phyloP scores from a whole-genome alignment of 2,113 vertebrate species.

The Sinocyclocheilus anshuiensis region DNA sequence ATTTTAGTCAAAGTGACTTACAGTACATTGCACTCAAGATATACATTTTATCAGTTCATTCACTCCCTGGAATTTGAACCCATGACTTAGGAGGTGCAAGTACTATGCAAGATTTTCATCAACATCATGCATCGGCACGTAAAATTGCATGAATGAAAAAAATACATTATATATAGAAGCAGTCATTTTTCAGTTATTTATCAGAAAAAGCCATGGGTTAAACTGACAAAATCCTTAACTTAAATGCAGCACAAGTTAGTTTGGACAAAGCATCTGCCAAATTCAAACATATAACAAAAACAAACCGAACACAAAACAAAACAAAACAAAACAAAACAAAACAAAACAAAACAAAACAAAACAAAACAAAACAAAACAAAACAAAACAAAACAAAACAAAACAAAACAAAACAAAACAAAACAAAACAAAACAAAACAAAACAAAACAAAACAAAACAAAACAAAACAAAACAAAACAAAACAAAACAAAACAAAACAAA shows the following conservation, averaged over 20 bases:
- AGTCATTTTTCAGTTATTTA: too few species aligned
- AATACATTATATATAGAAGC: too few species aligned
- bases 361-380: too few species aligned
- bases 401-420: too few species aligned
- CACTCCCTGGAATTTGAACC: neutral
- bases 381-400: too few species aligned
- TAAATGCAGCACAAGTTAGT: neutral
- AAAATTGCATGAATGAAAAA: neutral
- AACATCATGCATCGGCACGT: neutral
- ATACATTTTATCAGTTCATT: neutral
- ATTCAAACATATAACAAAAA: neutral
- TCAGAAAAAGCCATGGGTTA: neutral
- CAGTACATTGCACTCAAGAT: neutral
- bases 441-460: too few species aligned
- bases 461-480: too few species aligned
- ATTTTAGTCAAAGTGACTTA: neutral
- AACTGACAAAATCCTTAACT: neutral
- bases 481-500: too few species aligned
- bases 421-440: too few species aligned
- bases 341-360: too few species aligned
- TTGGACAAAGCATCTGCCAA: neutral
- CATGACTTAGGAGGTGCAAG: neutral
- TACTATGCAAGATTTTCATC: neutral
- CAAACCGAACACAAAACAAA: too few species aligned
- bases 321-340: too few species aligned